These are phyloP conservation scores for Neolamprologus longior DNA, from an alignment of 2,113 vertebrate species.

Conservation along the genomic window DNA sequence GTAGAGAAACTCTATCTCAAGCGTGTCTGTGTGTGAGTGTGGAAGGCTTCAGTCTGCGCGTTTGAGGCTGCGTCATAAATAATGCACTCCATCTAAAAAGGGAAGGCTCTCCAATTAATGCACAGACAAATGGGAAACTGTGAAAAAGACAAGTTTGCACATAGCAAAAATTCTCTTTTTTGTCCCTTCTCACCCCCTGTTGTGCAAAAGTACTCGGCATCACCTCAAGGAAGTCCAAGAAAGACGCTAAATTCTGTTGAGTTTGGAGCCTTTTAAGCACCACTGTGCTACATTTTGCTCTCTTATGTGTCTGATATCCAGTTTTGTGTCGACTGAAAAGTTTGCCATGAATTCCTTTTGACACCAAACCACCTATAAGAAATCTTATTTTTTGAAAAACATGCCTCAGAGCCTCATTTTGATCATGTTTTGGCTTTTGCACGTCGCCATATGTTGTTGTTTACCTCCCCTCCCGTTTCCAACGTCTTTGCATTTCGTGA, in stretches of 20 bases:
- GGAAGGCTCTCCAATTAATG: conserved; percentile 58
- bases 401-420: neutral
- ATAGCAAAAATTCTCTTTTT: conserved; percentile 14
- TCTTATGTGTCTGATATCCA: neutral
- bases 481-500: neutral
- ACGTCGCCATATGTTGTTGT: neutral
- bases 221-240: conserved; percentile 34
- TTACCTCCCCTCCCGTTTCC: neutral
- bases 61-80: conserved; percentile 63
- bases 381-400: neutral
- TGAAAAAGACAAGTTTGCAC: conserved; percentile 8
- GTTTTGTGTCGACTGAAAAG: neutral
- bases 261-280: neutral
- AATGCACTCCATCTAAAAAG: conserved; percentile 61
- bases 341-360: neutral
- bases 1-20: neutral
- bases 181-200: conserved; percentile 24
- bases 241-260: neutral
- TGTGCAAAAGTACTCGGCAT: conserved; percentile 31
- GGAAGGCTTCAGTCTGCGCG: conserved; percentile 10
- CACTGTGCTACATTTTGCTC: neutral
- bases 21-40: neutral
- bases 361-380: neutral
- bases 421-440: neutral
- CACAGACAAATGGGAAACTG: conserved; percentile 52